Percentiles rank a stretch among this genome's conserved stretches.
phyloP scores from a whole-genome alignment of 2,113 vertebrate genomes.

The Nycticorax nycticorax region DNA sequence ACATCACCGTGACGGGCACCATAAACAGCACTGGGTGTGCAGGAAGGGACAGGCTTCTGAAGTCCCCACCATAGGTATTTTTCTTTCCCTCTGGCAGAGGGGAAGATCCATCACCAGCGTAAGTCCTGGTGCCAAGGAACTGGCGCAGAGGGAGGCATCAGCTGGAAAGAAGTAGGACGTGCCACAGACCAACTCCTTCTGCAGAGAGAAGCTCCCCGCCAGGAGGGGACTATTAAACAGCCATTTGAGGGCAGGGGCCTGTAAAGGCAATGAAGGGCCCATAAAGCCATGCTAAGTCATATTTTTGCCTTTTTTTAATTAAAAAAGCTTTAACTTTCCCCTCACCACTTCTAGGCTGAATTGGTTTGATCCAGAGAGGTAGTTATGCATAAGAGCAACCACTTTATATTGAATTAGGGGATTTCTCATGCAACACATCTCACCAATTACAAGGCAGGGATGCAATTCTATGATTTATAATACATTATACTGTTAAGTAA shows the following conservation, averaged over 20 bases:
- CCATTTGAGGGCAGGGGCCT: neutral
- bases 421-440: slow-evolving; percentile 78
- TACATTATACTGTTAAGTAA: slow-evolving; percentile 84
- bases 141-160: rapidly evolving
- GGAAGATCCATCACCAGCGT: neutral
- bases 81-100: neutral
- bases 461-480: slow-evolving; percentile 82
- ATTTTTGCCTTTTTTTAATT: slow-evolving; percentile 60
- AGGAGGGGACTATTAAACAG: slow-evolving; percentile 24
- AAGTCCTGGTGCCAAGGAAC: neutral
- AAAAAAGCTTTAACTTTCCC: slow-evolving; percentile 71
- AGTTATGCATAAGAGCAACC: slow-evolving; percentile 75
- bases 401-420: slow-evolving; percentile 78
- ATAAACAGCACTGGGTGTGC: rapidly evolving
- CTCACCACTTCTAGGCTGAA: slow-evolving; percentile 65
- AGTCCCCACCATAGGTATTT: neutral
- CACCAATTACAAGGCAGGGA: slow-evolving; percentile 81
- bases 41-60: neutral
- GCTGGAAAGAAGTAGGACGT: neutral
- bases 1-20: rapidly evolving
- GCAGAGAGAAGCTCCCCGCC: neutral
- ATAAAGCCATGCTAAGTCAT: slow-evolving; percentile 49
- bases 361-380: slow-evolving; percentile 74
- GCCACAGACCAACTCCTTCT: neutral
- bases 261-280: slow-evolving; percentile 18